A percentile compares a stretch with the other conserved stretches of the same genome.
phyloP scores from a whole-genome alignment of 2,113 vertebrate genomes.

The Oriolus oriolus region DNA sequence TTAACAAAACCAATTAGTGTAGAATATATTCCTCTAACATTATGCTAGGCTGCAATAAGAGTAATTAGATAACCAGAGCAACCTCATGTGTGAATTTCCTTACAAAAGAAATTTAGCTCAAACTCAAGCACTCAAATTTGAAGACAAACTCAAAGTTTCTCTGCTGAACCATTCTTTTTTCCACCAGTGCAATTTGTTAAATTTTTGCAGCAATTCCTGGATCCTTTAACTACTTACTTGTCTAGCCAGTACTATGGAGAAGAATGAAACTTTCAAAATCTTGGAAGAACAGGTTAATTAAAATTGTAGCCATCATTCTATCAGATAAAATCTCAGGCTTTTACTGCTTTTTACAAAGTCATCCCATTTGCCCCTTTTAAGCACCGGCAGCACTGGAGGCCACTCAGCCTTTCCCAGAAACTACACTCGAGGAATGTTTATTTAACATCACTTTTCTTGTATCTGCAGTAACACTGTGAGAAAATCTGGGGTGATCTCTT shows the following conservation, averaged over 20 bases:
- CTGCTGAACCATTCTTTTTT: background rate
- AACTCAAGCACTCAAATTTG: background rate
- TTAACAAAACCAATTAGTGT: background rate
- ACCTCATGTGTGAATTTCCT: background rate
- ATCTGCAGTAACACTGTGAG: background rate
- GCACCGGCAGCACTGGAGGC: background rate
- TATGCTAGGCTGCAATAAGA: background rate
- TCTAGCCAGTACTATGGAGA: no score
- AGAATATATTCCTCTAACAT: background rate
- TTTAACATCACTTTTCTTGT: background rate
- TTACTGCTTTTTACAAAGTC: background rate
- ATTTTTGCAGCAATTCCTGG: background rate
- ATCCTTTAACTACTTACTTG: background rate
- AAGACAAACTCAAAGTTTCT: background rate
- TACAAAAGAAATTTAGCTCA: background rate
- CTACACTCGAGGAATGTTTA: background rate
- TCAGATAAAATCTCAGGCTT: background rate
- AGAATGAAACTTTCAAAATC: background rate
- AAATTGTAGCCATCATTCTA: background rate
- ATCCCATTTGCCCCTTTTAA: background rate
- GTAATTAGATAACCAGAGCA: background rate
- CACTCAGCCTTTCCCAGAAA: background rate
- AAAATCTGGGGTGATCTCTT: background rate
- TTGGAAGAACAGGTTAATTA: background rate
- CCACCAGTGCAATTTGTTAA: background rate